Percentiles rank a stretch among this genome's conserved stretches.
Conservation (phyloP, 2,888 invertebrate genomes). For the Agrotis puta region DNA sequence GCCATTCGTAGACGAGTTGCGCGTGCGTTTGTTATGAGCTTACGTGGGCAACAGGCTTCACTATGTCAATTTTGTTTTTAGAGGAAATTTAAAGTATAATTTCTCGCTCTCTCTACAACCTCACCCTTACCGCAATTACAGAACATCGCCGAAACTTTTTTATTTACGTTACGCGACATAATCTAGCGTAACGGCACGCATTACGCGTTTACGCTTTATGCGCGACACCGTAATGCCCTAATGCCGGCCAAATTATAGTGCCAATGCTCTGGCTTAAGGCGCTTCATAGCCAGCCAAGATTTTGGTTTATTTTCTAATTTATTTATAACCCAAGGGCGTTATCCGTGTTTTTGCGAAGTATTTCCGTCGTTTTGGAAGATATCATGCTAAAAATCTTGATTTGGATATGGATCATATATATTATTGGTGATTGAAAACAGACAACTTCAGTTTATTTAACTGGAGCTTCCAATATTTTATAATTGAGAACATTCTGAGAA, state of each 20-base stretch:
- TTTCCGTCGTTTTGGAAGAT: neutral
- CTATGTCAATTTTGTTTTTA: too few species aligned
- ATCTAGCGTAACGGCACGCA: slow-evolving; percentile 56
- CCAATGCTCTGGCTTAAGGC: slow-evolving; percentile 25
- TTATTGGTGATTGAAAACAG: neutral
- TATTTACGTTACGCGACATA: slow-evolving; percentile 62
- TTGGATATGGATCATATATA: neutral
- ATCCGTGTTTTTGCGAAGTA: neutral
- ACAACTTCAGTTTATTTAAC: neutral
- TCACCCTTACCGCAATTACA: slow-evolving; percentile 58
- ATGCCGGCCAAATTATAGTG: slow-evolving; percentile 42
- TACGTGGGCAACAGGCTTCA: too few species aligned
- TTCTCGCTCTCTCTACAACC: slow-evolving; percentile 14
- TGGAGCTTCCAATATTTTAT: neutral
- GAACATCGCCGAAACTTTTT: slow-evolving; percentile 61
- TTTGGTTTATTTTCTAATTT: slow-evolving; percentile 46
- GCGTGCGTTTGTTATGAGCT: too few species aligned
- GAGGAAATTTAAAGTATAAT: neutral
- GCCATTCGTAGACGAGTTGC: too few species aligned
- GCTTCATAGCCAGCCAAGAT: slow-evolving; percentile 21
- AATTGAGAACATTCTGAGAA: neutral
- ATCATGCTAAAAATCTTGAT: neutral
- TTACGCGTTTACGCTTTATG: slow-evolving; percentile 59
- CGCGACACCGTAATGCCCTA: slow-evolving; percentile 42
- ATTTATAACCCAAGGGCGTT: slow-evolving; percentile 38